Base-by-base conservation (phyloP, 1,140 invertebrate genomes). In the Orchesella cincta region DNA sequence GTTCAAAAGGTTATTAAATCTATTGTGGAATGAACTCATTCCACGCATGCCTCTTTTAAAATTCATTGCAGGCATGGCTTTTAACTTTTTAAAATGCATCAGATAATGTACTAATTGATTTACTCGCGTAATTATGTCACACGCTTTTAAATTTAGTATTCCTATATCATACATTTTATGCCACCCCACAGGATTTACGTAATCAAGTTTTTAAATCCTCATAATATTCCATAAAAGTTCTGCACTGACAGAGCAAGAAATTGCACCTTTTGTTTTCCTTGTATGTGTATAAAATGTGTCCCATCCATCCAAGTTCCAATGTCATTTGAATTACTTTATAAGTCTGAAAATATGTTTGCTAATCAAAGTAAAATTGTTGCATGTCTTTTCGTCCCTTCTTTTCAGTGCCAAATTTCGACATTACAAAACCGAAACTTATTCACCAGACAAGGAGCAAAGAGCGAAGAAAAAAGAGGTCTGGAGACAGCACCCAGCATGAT, bases 371-470 rank as follows among this genome's bases (percentile, higher is more conserved):
- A 67, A 67, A 29, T 14, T 33, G 31, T 33, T 5, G 3, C 54
- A 67, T 67, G 23, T 67, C 2, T 31, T 67, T 67, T 29, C 29
- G 28, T 67, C 39, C 8, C 33, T 73, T 54, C 31, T 64, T 73
- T 76, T 1, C 74, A 76, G 79, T 80, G 79, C 79, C 79, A 80
- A 80, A 76, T 67, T 74, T 80, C 64, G 79, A 80, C 71, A 74
- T 80, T 29, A 78, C 77, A 14, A 78, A 70, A 26, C 76, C 79
- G 52, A 34, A 76, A 80, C 23, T 78, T 36, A 73, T 35, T 35
- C 39, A 73, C 75, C 62, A 73, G 70, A 34, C 23, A 39, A 39
- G 70, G 26, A 28, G 74, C 23, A 79, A 75, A 76, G 70, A 74
- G 52, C 16, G 5, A 62, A 52, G 23, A 34, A 39, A 46, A 35